Conservation (phyloP, 2,888 invertebrate species). For the Buathra laborator region DNA sequence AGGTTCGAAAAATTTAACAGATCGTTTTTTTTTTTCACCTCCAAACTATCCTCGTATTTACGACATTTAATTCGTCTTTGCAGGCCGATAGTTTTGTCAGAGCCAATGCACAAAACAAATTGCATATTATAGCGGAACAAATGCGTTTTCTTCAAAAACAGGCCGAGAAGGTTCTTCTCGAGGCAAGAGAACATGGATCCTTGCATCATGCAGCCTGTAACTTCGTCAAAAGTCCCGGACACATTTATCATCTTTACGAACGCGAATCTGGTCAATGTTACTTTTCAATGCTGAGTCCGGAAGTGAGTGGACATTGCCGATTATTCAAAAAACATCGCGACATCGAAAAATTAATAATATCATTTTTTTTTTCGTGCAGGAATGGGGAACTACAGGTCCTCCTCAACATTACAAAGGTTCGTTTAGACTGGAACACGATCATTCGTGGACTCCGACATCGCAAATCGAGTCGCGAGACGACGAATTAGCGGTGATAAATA, state of each 20-base stretch:
- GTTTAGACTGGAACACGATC: conserved; percentile 89
- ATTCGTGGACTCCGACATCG: conserved; percentile 89
- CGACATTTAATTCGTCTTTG: conserved; percentile 61
- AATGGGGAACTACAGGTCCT: conserved; percentile 88
- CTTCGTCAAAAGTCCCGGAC: conserved; percentile 90
- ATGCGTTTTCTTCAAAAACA: conserved; percentile 89
- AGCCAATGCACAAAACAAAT: conserved; percentile 88
- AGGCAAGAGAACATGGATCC: conserved; percentile 87
- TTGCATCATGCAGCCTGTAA: conserved; percentile 91
- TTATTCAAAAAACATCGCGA: too few relatives aligned
- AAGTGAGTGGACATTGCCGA: conserved; percentile 85
- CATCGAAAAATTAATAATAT: not conserved
- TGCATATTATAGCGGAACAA: conserved; percentile 90
- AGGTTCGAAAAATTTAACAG: conserved; percentile 81
- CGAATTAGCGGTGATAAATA: conserved; percentile 73
- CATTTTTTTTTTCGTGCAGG: conserved; percentile 84
- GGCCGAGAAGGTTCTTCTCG: conserved; percentile 87
- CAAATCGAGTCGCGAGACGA: conserved; percentile 84
- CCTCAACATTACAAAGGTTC: conserved; percentile 89
- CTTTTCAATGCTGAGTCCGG: conserved; percentile 91
- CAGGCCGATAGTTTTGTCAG: conserved; percentile 88
- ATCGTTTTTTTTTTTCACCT: not conserved
- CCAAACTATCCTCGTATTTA: conserved; percentile 36
- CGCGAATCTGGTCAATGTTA: conserved; percentile 89
- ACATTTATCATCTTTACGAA: conserved; percentile 90